Conservation (phyloP, 2,113 vertebrate genomes). For the Gallinago undulata region DNA sequence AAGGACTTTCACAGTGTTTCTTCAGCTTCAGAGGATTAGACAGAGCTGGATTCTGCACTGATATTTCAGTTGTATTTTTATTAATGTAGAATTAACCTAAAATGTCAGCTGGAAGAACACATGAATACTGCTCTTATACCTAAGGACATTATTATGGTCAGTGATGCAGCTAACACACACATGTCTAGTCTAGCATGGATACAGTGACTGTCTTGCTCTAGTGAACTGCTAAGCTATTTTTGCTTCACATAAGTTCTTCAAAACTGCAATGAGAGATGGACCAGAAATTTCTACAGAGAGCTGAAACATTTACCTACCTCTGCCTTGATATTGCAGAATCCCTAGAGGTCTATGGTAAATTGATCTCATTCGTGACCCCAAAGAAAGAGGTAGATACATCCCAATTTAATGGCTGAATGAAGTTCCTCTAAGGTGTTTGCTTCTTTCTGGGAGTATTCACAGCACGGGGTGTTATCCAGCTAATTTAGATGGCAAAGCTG, state of each 20-base stretch:
- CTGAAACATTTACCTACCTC: neutral
- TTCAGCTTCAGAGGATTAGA: neutral
- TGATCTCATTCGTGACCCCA: neutral
- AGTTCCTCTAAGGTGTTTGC: neutral
- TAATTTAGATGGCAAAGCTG: neutral
- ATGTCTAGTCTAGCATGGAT: constrained; percentile 12
- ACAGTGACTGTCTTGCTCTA: neutral
- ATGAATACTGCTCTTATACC: neutral
- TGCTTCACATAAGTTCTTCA: neutral
- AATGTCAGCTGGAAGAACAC: constrained; percentile 26
- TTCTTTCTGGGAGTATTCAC: neutral
- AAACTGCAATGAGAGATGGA: neutral
- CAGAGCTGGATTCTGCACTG: neutral
- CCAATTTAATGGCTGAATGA: neutral
- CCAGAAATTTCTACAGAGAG: neutral
- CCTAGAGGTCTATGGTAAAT: neutral
- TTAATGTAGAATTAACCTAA: neutral
- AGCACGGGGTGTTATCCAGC: neutral
- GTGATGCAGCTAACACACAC: constrained; percentile 37
- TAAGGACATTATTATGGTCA: constrained; percentile 4
- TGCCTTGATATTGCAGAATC: neutral
- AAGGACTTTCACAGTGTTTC: neutral
- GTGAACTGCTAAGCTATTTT: constrained; percentile 52
- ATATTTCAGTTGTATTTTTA: neutral
- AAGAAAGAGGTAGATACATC: neutral